These are phyloP conservation scores for Abscondita cerata DNA, from an alignment of 2,888 invertebrate species.

Conservation along the genomic window DNA sequence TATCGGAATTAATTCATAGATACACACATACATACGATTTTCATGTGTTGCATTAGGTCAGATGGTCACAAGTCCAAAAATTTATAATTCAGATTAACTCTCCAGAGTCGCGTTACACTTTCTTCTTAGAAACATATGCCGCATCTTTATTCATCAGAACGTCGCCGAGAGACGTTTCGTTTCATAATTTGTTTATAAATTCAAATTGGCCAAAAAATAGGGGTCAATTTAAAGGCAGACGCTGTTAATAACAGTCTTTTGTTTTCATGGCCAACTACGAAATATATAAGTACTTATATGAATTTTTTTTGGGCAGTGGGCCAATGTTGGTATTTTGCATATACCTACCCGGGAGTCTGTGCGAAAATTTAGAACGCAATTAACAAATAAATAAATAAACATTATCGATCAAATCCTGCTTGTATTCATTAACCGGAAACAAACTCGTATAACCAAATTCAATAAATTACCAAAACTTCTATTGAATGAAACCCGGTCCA, in stretches of 20 bases:
- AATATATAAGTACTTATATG: too few relatives aligned
- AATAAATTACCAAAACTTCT: conserved; percentile 28
- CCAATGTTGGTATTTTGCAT: too few relatives aligned
- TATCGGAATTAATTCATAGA: conserved; percentile 32
- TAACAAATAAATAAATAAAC: too few relatives aligned
- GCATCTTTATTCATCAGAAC: too few relatives aligned
- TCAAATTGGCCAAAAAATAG: background rate
- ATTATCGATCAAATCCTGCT: background rate
- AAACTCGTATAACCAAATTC: conserved; percentile 25
- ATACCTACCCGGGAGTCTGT: too few relatives aligned
- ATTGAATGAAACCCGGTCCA: conserved; percentile 19
- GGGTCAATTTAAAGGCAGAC: conserved; percentile 34
- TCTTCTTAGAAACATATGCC: background rate
- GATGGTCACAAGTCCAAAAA: conserved; percentile 45
- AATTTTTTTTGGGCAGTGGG: conserved; percentile 25
- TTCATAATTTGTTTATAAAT: too few relatives aligned
- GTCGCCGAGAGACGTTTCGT: too few relatives aligned
- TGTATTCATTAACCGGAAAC: conserved; percentile 24
- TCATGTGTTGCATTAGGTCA: conserved; percentile 42
- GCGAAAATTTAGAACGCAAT: too few relatives aligned
- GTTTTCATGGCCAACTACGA: conserved; percentile 25
- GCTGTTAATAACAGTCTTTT: conserved; percentile 15
- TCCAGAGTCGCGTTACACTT: conserved; percentile 11
- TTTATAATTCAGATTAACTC: conserved; percentile 23
- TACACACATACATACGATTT: conserved; percentile 27